Conservation (phyloP, 1,140 invertebrate species). For the Coptotermes formosanus region DNA sequence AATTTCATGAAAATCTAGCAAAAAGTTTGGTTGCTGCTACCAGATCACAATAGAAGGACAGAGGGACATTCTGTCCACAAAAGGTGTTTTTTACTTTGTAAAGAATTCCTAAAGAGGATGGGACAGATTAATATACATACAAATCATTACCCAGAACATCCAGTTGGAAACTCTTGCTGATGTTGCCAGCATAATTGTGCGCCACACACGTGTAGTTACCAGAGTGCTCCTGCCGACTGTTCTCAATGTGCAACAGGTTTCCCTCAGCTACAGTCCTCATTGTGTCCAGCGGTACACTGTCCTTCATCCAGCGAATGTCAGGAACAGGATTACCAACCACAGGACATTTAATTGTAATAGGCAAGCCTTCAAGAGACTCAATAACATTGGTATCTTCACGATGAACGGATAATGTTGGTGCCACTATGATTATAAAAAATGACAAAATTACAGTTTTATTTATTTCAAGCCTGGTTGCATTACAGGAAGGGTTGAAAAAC, state of each 20-base stretch:
- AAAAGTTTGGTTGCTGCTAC: too few species aligned
- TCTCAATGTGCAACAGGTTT: conserved; percentile 22
- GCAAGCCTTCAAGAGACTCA: conserved; percentile 35
- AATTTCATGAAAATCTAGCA: too few species aligned
- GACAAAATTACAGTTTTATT: too few species aligned
- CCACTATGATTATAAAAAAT: conserved; percentile 34
- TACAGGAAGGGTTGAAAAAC: too few species aligned
- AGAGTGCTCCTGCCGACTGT: conserved; percentile 32
- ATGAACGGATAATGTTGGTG: conserved; percentile 30
- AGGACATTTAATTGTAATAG: conserved; percentile 36
- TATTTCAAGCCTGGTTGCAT: too few species aligned
- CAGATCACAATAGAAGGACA: too few species aligned
- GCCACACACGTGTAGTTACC: conserved; percentile 41
- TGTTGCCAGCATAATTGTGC: conserved; percentile 37
- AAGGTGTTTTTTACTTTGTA: too few species aligned
- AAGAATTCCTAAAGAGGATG: too few species aligned
- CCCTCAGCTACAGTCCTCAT: conserved; percentile 31
- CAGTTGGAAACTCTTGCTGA: conserved; percentile 35
- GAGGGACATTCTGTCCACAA: too few species aligned
- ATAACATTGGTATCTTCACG: conserved; percentile 21
- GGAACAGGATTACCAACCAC: conserved; percentile 34
- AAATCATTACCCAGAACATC: conserved; percentile 35
- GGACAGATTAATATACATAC: too few species aligned
- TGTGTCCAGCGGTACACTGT: conserved; percentile 26
- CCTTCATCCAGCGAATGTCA: conserved; percentile 36